Evolutionary conservation across 1,140 invertebrate species (phyloP).

Genomic region (Anadara kagoshimensis): DNA sequence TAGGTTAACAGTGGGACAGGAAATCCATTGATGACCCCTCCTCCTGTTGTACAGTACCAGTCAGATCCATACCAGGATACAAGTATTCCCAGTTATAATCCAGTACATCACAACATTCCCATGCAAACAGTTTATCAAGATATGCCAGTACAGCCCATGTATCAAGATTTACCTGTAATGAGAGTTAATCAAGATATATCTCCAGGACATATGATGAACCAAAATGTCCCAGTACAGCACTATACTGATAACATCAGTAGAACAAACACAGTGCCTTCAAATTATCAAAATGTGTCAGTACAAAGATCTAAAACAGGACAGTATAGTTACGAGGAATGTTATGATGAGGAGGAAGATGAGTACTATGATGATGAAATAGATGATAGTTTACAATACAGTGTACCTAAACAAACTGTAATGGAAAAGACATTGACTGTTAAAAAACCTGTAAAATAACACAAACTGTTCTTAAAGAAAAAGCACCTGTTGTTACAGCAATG

Average conservation of each 20-base stretch:
- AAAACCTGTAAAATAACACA: constrained; percentile 22
- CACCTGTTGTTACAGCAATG: constrained; percentile 11
- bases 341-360: constrained; percentile 10
- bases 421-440: constrained; percentile 44
- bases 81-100: not conserved
- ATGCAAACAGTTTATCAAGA: not conserved
- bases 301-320: not conserved
- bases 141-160: not conserved
- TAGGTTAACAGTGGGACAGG: too few species aligned
- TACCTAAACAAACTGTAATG: constrained; percentile 2
- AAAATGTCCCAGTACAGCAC: not conserved
- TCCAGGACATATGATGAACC: not conserved
- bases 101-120: not conserved
- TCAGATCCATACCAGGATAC: too few species aligned
- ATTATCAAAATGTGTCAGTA: not conserved
- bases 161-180: not conserved
- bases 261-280: constrained; percentile 1
- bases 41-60: too few species aligned
- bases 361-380: constrained; percentile 3
- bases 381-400: constrained; percentile 8
- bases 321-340: constrained; percentile 2
- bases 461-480: not conserved
- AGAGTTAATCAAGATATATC: not conserved
- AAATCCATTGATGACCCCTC: too few species aligned
- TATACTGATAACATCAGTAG: not conserved